Evolutionary conservation across 2,113 vertebrate genomes (phyloP).

Genomic region (Cheilinus undulatus): DNA sequence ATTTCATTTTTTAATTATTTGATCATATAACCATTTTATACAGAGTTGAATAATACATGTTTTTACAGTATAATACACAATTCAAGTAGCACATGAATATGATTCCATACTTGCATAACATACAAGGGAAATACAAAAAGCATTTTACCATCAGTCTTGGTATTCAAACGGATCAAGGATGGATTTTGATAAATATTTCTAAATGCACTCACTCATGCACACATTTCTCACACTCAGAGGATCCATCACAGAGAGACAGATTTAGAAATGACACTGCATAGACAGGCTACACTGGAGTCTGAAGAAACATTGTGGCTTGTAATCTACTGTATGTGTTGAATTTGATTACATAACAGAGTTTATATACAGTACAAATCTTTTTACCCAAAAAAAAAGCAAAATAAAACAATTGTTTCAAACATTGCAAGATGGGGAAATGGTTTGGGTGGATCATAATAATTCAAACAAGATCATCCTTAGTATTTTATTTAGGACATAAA

Average conservation of each 20-base stretch:
- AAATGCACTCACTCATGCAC: slow-evolving; percentile 38
- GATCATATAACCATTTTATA: slow-evolving; percentile 57
- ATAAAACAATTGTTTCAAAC: slow-evolving; percentile 31
- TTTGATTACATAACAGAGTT: slow-evolving; percentile 33
- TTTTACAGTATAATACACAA: slow-evolving; percentile 72
- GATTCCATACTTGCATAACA: slow-evolving; percentile 44
- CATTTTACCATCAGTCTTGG: slow-evolving; percentile 19
- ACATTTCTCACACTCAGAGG: slow-evolving; percentile 32
- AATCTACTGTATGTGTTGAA: slow-evolving; percentile 30
- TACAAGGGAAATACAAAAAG: slow-evolving; percentile 45
- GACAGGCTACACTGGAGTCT: slow-evolving; percentile 27
- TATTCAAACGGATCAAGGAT: slow-evolving; percentile 24
- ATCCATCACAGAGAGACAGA: slow-evolving; percentile 26
- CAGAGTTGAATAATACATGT: slow-evolving; percentile 58
- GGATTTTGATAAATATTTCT: slow-evolving; percentile 22
- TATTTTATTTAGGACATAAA: too few relatives aligned
- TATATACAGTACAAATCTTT: slow-evolving; percentile 47
- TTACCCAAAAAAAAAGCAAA: slow-evolving; percentile 54
- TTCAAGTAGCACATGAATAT: slow-evolving; percentile 68
- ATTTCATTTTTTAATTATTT: slow-evolving; percentile 63
- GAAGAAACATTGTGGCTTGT: slow-evolving; percentile 2
- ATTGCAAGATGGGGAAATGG: neutral
- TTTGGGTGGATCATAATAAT: neutral
- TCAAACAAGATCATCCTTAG: too few relatives aligned
- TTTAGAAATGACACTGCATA: slow-evolving; percentile 37